Conservation (phyloP, 1,140 invertebrate genomes). For the Aphelinus certus region DNA sequence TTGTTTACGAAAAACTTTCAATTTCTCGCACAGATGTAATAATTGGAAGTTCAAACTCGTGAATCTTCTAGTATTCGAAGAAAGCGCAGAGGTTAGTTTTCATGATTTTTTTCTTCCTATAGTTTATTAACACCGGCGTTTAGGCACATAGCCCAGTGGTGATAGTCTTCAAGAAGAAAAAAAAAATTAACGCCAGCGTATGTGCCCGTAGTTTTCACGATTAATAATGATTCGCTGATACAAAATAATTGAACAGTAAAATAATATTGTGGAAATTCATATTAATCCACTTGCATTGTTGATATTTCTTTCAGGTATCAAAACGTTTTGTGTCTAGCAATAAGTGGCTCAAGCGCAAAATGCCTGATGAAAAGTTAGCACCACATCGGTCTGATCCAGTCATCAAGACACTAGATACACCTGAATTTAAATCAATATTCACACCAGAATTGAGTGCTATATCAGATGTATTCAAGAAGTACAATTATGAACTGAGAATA, state of each 20-base stretch:
- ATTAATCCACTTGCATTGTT: too few relatives aligned
- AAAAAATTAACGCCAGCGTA: background rate
- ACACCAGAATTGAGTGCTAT: constrained; percentile 80
- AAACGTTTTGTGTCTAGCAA: constrained; percentile 33
- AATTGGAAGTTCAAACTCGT: too few relatives aligned
- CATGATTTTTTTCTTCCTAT: background rate
- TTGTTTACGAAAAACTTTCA: too few relatives aligned
- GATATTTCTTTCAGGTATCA: constrained; percentile 40
- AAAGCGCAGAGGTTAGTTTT: constrained; percentile 12
- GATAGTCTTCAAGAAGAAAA: too few relatives aligned
- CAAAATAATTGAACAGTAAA: too few relatives aligned
- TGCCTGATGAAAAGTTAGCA: constrained; percentile 46
- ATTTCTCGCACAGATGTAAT: too few relatives aligned
- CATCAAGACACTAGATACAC: constrained; percentile 74
- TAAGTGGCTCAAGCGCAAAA: constrained; percentile 47
- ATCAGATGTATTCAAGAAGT: constrained; percentile 79
- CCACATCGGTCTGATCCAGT: constrained; percentile 72
- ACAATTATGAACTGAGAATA: constrained; percentile 88
- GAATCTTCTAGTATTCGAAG: background rate
- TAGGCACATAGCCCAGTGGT: too few relatives aligned
- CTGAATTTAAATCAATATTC: constrained; percentile 84
- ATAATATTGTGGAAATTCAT: too few relatives aligned
- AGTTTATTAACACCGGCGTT: too few relatives aligned
- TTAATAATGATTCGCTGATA: too few relatives aligned
- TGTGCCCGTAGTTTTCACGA: too few relatives aligned